phyloP scores from a whole-genome alignment of 2,797 vertebrate genomes.

The Thaleichthys pacificus region DNA sequence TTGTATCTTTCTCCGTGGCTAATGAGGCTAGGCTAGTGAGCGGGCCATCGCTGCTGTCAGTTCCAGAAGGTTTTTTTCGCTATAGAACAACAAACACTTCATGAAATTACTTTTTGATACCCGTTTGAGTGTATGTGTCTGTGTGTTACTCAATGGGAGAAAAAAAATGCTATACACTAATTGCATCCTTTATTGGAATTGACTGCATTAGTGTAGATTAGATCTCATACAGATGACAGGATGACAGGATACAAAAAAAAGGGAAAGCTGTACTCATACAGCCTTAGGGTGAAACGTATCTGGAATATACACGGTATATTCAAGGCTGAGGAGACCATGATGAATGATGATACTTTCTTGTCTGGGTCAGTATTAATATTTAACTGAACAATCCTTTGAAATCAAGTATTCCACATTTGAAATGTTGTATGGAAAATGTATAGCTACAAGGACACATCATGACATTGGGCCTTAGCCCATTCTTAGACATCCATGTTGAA shows the following conservation, averaged over 20 bases:
- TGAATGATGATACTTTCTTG: too few species aligned
- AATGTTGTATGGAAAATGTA: neutral
- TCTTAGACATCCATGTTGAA: conserved; percentile 23
- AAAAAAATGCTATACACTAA: conserved; percentile 20
- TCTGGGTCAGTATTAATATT: neutral
- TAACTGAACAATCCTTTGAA: neutral
- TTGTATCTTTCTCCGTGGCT: conserved; percentile 55
- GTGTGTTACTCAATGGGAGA: neutral
- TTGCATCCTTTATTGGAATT: conserved; percentile 39
- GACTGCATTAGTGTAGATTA: conserved; percentile 46
- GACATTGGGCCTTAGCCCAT: neutral
- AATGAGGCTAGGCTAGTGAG: conserved; percentile 65
- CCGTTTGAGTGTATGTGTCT: conserved; percentile 12
- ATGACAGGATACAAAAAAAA: neutral
- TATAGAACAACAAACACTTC: conserved; percentile 69
- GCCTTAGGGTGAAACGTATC: neutral
- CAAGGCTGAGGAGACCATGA: too few species aligned
- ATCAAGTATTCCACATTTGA: neutral
- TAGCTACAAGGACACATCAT: neutral
- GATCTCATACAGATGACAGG: conserved; percentile 47
- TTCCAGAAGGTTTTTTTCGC: conserved; percentile 35
- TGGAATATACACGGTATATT: neutral
- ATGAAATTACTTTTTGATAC: conserved; percentile 52
- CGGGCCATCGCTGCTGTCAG: conserved; percentile 58
- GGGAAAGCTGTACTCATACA: neutral